Evolutionary conservation across 2,113 vertebrate genomes (phyloP), one percentile per base, ranked within the genome.

Genomic region (Echinops telfairi): DNA sequence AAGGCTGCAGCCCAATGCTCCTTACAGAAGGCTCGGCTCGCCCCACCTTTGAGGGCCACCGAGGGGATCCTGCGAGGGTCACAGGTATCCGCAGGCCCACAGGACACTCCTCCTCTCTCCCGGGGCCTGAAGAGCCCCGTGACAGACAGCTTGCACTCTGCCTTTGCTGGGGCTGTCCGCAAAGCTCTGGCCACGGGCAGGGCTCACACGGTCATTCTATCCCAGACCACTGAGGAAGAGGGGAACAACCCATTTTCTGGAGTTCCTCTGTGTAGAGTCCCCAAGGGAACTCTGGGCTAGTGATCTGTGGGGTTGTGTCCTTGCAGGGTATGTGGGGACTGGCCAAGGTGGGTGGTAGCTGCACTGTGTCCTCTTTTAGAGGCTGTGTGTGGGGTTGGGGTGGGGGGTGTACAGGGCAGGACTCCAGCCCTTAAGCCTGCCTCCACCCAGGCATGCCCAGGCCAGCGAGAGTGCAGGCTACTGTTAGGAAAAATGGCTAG

Each of bases 361-460:
- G 38, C 70, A 60, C 2, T 70, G 73, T 6, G 31, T 14, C 47
- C 19, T 7, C 53, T n/a, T 23, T 43, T 33, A 19, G 31, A 22
- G 27, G 53, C n/a, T 27, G 29, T 0, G 1, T 1, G 2, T 27
- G 58, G 43, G 16, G 0, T 43, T n/a, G 58, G 43, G 16, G 0
- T 1, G 3, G 53, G 25, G 25, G 43, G 58, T 64, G 47, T 75
- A 70, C 19, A 60, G 62, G 57, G n/a, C 31, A 58, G 58, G 75
- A 70, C 36, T 58, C 16, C 1, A 81, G 64, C 23, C 40, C 53
- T 75, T 25, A n/a, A 57, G 38, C 43, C 58, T 47, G 17, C 43
- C 20, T 8, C 36, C 57, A 12, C 22, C 6, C 29, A 4, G 19
- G 23, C 2, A 6, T 16, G 31, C 71, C 47, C 76, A 33, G 81